Base-by-base conservation (phyloP, 2,797 vertebrate species). In the Novumbra hubbsi region DNA sequence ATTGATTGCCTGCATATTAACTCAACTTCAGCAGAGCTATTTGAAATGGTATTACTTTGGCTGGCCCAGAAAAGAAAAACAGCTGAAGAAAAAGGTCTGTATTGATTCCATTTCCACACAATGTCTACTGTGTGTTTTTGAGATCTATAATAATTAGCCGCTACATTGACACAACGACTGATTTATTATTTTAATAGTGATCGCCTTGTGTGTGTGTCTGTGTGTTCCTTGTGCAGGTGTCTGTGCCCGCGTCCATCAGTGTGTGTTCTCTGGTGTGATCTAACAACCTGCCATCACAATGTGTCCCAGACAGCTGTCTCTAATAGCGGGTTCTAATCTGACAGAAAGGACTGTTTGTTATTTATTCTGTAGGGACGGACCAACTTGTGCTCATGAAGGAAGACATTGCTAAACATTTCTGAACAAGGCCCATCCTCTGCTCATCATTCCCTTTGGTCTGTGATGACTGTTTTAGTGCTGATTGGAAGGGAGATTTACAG, bases 281-380 rank as follows among this genome's bases (percentile, higher is more conserved):
- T 81, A 88, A 83, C 79, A 60, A 76, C 76, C 77, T 78, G 80
- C 72, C 85, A 80, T 84, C 78, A 38, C 34, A 48, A 78, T 88
- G 87, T 81, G 85, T 89, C 87, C 80, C 78, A 55, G 52, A n/a
- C 52, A 79, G 86, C 85, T 68, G n/a, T 55, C 52, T 55, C 85
- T 91, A 90, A 92, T 86, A 73, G 85, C 82, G 80, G 88, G 86
- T 86, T 89, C 83, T 92, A 92, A 93, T 91, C 91, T 93, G 92
- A 92, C 90, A 91, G 89, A 38, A 38, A 38, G 34, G 34, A 38
- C 34, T 38, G 34, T 38, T 38, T 7, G 5, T 38, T 7, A 38
- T 38, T 38, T 5, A 38, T 38, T 38, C 34, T 38, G 34, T 38
- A 38, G 34, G 34, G 34, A 4, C 8, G 34, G 34, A 38, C 2